Percentiles rank a stretch among this genome's conserved stretches.
These are phyloP conservation scores for Arremon brunneinucha DNA, from an alignment of 2,797 vertebrate species.

Conservation along the genomic window DNA sequence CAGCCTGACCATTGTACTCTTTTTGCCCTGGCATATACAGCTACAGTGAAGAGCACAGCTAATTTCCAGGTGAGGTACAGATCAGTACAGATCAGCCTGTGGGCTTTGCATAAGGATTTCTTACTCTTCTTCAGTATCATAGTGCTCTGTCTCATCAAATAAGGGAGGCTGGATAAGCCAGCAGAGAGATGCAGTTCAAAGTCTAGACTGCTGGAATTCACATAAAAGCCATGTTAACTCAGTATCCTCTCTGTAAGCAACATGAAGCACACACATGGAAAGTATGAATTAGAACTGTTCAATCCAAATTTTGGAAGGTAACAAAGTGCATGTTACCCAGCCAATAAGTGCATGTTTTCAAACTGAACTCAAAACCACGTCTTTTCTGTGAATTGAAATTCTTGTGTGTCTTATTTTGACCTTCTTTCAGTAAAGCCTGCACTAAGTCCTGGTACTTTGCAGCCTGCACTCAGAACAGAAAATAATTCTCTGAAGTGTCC, in stretches of 20 bases:
- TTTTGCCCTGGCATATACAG: rapidly evolving
- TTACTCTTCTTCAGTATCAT: background rate
- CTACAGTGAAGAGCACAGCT: background rate
- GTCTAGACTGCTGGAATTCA: background rate
- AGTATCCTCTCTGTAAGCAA: background rate
- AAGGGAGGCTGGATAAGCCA: background rate
- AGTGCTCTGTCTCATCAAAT: background rate
- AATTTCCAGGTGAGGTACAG: background rate
- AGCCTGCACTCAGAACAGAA: background rate
- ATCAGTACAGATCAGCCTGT: background rate
- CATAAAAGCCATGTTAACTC: background rate
- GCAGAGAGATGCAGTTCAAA: background rate
- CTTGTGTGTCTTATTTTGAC: background rate
- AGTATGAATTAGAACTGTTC: background rate
- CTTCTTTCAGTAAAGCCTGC: background rate
- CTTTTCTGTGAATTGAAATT: background rate
- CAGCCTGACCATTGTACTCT: rapidly evolving
- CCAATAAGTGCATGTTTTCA: background rate
- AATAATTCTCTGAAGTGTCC: background rate
- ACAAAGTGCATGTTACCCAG: background rate
- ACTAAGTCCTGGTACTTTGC: background rate
- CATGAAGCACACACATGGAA: background rate
- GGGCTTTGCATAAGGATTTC: background rate
- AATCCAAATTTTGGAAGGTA: background rate
- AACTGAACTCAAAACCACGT: background rate